A percentile compares a stretch with the other conserved stretches of the same genome.
Conservation (phyloP, 2,113 vertebrate species). For the Prochilodus magdalenae region DNA sequence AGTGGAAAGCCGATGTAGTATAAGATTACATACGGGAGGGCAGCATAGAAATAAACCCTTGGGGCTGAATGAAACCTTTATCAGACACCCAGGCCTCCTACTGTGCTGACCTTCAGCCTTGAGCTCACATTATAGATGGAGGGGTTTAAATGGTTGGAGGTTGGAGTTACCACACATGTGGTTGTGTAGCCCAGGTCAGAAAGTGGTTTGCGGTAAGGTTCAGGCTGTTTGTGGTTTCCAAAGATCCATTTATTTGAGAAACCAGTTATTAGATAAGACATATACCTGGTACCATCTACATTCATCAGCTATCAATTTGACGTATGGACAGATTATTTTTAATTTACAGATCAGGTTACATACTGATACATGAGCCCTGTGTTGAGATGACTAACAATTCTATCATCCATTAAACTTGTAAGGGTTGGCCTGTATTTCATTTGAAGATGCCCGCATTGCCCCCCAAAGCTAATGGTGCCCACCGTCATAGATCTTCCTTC, state of each 20-base stretch:
- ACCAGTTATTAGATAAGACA: no score
- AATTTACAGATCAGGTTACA: no score
- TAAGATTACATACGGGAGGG: conserved; percentile 21
- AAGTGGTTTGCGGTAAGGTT: neutral
- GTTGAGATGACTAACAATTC: no score
- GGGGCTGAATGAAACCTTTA: neutral
- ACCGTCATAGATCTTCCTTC: conserved; percentile 24
- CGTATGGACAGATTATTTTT: no score
- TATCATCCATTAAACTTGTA: neutral
- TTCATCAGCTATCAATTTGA: no score
- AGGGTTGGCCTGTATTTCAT: conserved; percentile 24
- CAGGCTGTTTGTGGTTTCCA: neutral
- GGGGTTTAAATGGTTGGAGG: neutral
- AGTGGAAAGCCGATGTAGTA: neutral
- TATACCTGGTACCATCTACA: no score
- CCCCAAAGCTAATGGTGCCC: conserved; percentile 40
- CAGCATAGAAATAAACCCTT: neutral
- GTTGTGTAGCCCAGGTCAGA: neutral
- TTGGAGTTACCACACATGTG: neutral
- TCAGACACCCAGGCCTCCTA: neutral
- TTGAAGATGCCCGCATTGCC: conserved; percentile 32
- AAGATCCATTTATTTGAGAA: neutral
- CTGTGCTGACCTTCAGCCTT: neutral
- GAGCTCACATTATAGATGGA: neutral
- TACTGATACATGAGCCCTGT: no score